A percentile compares a stretch with the other conserved stretches of the same genome.
phyloP scores from a whole-genome alignment of 1,140 invertebrate genomes.

The Nasonia longicornis region DNA sequence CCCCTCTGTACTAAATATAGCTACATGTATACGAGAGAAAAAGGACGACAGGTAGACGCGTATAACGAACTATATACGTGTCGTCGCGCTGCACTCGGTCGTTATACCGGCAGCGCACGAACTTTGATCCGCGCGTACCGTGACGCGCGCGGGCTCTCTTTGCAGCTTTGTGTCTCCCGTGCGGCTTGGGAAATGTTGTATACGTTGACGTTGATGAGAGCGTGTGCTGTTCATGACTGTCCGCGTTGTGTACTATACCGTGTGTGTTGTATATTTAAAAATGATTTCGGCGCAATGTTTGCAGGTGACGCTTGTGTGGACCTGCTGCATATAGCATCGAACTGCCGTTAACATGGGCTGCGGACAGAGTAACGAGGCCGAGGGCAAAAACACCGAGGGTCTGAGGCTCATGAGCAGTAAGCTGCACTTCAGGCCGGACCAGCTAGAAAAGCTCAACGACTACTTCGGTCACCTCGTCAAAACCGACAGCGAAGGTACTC shows the following conservation, averaged over 20 bases:
- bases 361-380: neutral
- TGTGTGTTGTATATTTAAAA: too few relatives aligned
- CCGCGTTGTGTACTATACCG: too few relatives aligned
- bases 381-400: slow-evolving; percentile 45
- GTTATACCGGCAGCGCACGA: neutral
- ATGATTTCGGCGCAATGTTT: neutral
- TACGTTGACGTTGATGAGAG: neutral
- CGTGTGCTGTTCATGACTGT: too few relatives aligned
- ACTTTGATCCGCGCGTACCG: neutral
- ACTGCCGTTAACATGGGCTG: slow-evolving; percentile 33
- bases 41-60: neutral
- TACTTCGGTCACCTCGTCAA: slow-evolving; percentile 51
- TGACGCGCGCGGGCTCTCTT: neutral
- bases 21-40: neutral
- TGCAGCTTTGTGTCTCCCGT: neutral
- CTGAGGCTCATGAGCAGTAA: slow-evolving; percentile 56
- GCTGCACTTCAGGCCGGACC: slow-evolving; percentile 56
- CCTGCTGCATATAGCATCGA: neutral
- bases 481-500: slow-evolving; percentile 23
- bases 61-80: neutral
- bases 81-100: too few relatives aligned
- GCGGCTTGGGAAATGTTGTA: neutral
- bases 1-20: too few relatives aligned
- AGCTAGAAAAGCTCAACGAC: slow-evolving; percentile 57
- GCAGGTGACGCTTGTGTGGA: neutral